Base-by-base conservation (phyloP, 2,888 invertebrate species). In the Chloromyia formosa region DNA sequence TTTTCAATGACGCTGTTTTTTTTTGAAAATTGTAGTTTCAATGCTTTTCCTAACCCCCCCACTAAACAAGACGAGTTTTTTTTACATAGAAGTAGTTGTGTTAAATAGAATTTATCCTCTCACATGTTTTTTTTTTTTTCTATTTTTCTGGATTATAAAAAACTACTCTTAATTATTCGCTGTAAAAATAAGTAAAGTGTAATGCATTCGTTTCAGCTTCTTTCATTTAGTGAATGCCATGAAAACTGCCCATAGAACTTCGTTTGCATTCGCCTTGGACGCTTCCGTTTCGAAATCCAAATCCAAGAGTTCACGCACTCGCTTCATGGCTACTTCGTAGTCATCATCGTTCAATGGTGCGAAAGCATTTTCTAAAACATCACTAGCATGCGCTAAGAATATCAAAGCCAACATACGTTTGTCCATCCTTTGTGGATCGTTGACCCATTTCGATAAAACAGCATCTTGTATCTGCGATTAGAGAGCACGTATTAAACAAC, bases 361-460 rank as follows among this genome's bases (percentile, higher is more conserved):
- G 86, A 99, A 99, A 73, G 99, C 99, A 86, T 99, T 99, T 87
- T 99, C 99, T 74, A 99, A 89, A 23, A 99, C 99, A 86, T 99
- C 99, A 72, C 97, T 97, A 9, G 98, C 96, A 85, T 99, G 98
- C 27, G 98, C 97, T 80, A 99, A 88, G 86, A 96, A 94, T 83
- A 99, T 92, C 77, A 99, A 89, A 61, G 98, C 94, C 82, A 99
- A 87, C 84, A 96, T 93, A 74, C 98, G 90, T 85, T 94, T 95
- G 85, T 99, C 98, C 90, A 99, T 98, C 80, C 98, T 93, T 80
- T 97, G 97, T 12, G 97, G 94, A 87, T 98, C 98, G 78, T 98
- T 98, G 64, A 96, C 95, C 91, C 99, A 99, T 83, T 96, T 95
- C 75, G 93, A 91, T 79, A 99, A 88, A 66, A 99, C 97, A 35